Percentiles rank a stretch among this genome's conserved stretches.
Conservation (phyloP, 1,140 invertebrate genomes). For the Drosophila malerkotliana region DNA sequence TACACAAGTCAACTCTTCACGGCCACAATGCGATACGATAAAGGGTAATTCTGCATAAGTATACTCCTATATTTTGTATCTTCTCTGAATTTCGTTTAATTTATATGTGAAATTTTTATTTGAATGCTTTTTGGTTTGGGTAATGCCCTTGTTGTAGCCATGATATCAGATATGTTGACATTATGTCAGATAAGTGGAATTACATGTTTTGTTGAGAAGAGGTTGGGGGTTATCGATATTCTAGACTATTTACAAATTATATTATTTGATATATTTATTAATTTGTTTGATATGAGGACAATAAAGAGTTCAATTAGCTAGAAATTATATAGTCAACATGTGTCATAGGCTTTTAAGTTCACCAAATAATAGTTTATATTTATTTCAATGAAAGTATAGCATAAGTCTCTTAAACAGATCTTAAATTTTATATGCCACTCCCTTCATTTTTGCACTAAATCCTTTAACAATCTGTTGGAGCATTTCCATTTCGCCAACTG, state of each 20-base stretch:
- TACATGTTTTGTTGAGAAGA: slow-evolving; percentile 60
- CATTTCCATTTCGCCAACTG: slow-evolving; percentile 35
- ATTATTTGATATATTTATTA: background rate
- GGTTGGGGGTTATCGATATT: background rate
- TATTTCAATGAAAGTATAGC: no score
- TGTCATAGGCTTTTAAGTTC: background rate
- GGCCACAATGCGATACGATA: slow-evolving; percentile 56
- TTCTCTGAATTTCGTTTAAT: slow-evolving; percentile 53
- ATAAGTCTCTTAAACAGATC: background rate
- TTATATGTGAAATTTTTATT: slow-evolving; percentile 68
- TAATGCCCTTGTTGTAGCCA: slow-evolving; percentile 47
- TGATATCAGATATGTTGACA: slow-evolving; percentile 64
- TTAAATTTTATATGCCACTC: slow-evolving; percentile 6
- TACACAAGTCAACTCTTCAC: slow-evolving; percentile 70
- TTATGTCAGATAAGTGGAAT: slow-evolving; percentile 82
- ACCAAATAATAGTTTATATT: no score
- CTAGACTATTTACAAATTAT: background rate
- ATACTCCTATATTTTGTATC: slow-evolving; percentile 3
- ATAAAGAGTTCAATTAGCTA: background rate
- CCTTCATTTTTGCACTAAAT: slow-evolving; percentile 20
- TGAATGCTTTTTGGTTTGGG: slow-evolving; percentile 26
- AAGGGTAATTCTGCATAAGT: slow-evolving; percentile 44
- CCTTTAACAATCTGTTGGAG: slow-evolving; percentile 23
- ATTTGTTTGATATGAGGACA: background rate
- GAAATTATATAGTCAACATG: background rate